These are phyloP conservation scores for Orbicella faveolata DNA, from an alignment of 64 coral and sea anemone genomes.

Conservation along the genomic window DNA sequence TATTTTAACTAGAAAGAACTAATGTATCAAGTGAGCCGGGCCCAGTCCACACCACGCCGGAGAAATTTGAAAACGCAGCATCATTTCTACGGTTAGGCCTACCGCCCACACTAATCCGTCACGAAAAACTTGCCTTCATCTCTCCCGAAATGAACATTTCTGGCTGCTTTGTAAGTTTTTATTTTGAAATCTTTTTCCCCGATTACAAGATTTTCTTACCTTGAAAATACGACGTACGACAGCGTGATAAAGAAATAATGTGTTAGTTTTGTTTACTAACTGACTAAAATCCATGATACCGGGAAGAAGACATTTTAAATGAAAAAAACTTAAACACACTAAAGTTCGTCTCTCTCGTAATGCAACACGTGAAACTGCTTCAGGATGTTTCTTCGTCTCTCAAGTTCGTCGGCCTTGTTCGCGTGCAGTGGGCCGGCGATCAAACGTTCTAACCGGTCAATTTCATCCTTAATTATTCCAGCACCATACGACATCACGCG, in stretches of 20 bases:
- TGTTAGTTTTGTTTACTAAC: background rate
- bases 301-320: background rate
- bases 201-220: too few relatives aligned
- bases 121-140: too few relatives aligned
- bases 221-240: too few relatives aligned
- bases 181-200: too few relatives aligned
- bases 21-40: too few relatives aligned
- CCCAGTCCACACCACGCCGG: too few relatives aligned
- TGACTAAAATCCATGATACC: background rate
- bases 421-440: constrained; percentile 79
- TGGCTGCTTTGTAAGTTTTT: too few relatives aligned
- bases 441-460: constrained; percentile 89
- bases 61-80: too few relatives aligned
- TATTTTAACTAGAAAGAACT: too few relatives aligned
- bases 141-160: too few relatives aligned
- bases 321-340: background rate
- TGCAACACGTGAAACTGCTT: constrained; percentile 82
- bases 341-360: constrained; percentile 95
- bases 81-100: too few relatives aligned
- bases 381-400: constrained; percentile 91
- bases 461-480: constrained; percentile 55
- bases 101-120: too few relatives aligned
- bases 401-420: constrained; percentile 86
- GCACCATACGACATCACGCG: constrained; percentile 68
- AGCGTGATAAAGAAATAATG: background rate